Percentiles rank a stretch among this genome's conserved stretches.
Conservation (phyloP, 1,140 invertebrate genomes). For the Goniozus legneri region DNA sequence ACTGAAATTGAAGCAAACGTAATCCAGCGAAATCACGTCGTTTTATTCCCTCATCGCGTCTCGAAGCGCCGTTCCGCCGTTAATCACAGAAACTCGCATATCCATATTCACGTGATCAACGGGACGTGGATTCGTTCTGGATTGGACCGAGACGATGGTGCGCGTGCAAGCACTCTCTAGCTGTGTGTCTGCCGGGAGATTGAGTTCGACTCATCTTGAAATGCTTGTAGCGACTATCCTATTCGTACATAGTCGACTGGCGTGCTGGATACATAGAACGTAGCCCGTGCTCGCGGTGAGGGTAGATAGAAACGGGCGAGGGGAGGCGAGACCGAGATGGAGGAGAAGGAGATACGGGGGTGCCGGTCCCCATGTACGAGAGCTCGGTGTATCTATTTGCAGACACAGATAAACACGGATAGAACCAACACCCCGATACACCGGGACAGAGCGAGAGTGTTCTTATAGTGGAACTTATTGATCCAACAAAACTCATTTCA, state of each 20-base stretch:
- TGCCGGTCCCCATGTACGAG: conserved; percentile 35
- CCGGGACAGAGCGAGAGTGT: conserved; percentile 46
- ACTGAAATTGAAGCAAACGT: background rate
- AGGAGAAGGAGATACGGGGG: conserved; percentile 21
- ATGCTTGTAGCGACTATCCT: conserved; percentile 35
- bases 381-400: conserved; percentile 47
- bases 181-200: conserved; percentile 30
- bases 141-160: too few relatives aligned
- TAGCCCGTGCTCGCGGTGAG: conserved; percentile 4
- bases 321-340: conserved; percentile 2
- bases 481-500: conserved; percentile 59
- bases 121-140: conserved; percentile 24
- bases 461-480: conserved; percentile 59
- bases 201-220: conserved; percentile 44
- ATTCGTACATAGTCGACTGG: conserved; percentile 38
- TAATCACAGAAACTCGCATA: conserved; percentile 31
- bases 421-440: conserved; percentile 36
- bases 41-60: background rate
- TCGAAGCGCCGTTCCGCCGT: conserved; percentile 9
- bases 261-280: conserved; percentile 32
- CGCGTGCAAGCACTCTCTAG: too few relatives aligned
- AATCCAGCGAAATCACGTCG: background rate
- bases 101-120: conserved; percentile 31
- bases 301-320: background rate
- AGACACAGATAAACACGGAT: conserved; percentile 47